These are phyloP conservation scores for Cantharis rufa DNA, from an alignment of 2,888 invertebrate genomes.

Conservation along the genomic window DNA sequence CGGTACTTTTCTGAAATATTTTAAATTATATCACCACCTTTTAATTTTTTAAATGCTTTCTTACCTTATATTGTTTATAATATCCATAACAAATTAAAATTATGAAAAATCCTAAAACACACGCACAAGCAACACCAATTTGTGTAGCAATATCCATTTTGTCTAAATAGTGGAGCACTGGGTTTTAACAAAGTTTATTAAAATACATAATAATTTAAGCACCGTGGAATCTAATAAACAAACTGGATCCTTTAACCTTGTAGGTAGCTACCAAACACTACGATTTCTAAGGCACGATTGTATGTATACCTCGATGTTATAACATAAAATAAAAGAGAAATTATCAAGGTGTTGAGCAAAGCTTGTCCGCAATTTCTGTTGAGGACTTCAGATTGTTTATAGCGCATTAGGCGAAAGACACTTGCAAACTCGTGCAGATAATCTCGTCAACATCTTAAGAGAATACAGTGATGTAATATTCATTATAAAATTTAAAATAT, in stretches of 20 bases:
- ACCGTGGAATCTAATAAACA: neutral
- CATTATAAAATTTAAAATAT: neutral
- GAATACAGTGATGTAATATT: neutral
- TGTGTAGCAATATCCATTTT: neutral
- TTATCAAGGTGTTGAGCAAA: neutral
- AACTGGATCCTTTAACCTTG: neutral
- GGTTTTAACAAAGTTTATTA: neutral
- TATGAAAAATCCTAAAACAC: neutral
- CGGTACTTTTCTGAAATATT: constrained; percentile 10
- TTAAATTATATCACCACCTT: neutral
- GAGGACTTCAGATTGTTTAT: neutral
- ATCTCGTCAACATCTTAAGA: neutral
- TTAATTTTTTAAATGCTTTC: neutral
- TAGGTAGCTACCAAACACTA: neutral
- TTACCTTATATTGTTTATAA: constrained; percentile 6
- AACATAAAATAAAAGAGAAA: neutral
- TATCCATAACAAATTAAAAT: neutral
- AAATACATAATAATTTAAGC: neutral
- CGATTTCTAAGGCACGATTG: neutral
- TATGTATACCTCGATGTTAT: neutral
- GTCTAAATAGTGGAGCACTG: neutral
- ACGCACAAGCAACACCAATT: neutral
- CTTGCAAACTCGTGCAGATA: neutral
- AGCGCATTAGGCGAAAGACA: neutral
- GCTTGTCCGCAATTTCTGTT: neutral